A percentile compares a stretch with the other conserved stretches of the same genome.
phyloP scores from a whole-genome alignment of 2,888 invertebrate genomes.

The Caradrina kadenii region DNA sequence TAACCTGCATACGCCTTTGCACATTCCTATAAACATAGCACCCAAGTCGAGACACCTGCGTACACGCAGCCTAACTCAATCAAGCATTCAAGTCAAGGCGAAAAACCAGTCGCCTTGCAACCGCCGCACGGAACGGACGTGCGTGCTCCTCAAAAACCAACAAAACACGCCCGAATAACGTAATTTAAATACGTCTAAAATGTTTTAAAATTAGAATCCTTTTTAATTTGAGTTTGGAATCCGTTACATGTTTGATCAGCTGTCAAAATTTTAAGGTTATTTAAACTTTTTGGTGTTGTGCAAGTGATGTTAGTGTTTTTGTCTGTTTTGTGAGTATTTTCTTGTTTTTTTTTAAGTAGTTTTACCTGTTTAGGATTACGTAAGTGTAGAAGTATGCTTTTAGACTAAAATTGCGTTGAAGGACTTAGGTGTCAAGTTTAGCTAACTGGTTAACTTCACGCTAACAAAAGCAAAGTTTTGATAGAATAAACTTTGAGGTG shows the following conservation, averaged over 20 bases:
- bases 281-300: slow-evolving; percentile 52
- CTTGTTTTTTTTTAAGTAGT: slow-evolving; percentile 40
- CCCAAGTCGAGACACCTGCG: slow-evolving; percentile 67
- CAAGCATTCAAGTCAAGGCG: slow-evolving; percentile 66
- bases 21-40: slow-evolving; percentile 46
- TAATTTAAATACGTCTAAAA: slow-evolving; percentile 45
- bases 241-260: slow-evolving; percentile 70
- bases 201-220: slow-evolving; percentile 51
- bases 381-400: slow-evolving; percentile 41
- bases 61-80: slow-evolving; percentile 75
- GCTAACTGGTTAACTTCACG: neutral
- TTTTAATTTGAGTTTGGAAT: slow-evolving; percentile 33
- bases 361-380: slow-evolving; percentile 54
- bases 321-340: slow-evolving; percentile 49
- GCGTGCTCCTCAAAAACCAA: slow-evolving; percentile 32
- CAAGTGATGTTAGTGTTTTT: slow-evolving; percentile 53
- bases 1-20: slow-evolving; percentile 28
- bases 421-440: slow-evolving; percentile 13
- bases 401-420: slow-evolving; percentile 12
- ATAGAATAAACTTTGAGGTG: slow-evolving; percentile 16
- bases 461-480: slow-evolving; percentile 8
- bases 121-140: slow-evolving; percentile 65
- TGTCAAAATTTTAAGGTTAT: slow-evolving; percentile 71
- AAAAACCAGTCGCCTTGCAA: slow-evolving; percentile 69
- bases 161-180: slow-evolving; percentile 46